Evolutionary conservation across 1,140 invertebrate genomes (phyloP).

Genomic region (Archegozetes longisetosus): DNA sequence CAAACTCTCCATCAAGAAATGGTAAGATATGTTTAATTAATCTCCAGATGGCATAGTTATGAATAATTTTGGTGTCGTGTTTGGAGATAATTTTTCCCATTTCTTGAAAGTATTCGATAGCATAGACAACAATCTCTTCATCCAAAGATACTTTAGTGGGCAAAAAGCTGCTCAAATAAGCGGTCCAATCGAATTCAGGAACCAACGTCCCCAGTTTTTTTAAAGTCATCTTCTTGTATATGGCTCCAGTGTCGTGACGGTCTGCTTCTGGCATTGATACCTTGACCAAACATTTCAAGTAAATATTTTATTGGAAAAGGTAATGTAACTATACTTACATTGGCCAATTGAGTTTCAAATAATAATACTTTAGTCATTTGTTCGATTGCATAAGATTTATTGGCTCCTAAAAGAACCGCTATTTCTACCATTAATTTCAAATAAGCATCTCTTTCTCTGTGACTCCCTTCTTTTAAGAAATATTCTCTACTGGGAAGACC

Average conservation of each 20-base stretch:
- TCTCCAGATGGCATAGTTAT: constrained; percentile 48
- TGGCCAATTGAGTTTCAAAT: constrained; percentile 62
- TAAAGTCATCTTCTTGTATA: constrained; percentile 15
- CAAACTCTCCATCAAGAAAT: constrained; percentile 66
- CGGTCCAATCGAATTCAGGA: constrained; percentile 16
- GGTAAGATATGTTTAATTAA: constrained; percentile 49
- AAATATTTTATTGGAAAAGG: neutral
- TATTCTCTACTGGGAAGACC: constrained; percentile 71
- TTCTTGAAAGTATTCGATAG: constrained; percentile 7
- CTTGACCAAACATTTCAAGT: constrained; percentile 28
- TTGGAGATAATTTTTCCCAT: constrained; percentile 6
- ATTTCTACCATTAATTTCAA: constrained; percentile 50
- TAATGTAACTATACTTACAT: constrained; percentile 32
- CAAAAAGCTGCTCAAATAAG: constrained; percentile 16
- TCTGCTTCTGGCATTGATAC: constrained; percentile 58
- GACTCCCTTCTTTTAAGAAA: constrained; percentile 41
- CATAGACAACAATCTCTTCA: constrained; percentile 16
- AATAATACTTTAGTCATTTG: constrained; percentile 55
- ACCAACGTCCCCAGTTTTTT: constrained; percentile 10
- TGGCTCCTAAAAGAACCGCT: constrained; percentile 36
- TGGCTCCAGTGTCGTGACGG: constrained; percentile 58
- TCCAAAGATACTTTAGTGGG: constrained; percentile 1
- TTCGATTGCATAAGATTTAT: constrained; percentile 28
- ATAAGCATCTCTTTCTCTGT: constrained; percentile 47
- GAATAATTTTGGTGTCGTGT: constrained; percentile 37